Conservation (phyloP, 2,113 vertebrate species). For the Halichoeres trimaculatus region DNA sequence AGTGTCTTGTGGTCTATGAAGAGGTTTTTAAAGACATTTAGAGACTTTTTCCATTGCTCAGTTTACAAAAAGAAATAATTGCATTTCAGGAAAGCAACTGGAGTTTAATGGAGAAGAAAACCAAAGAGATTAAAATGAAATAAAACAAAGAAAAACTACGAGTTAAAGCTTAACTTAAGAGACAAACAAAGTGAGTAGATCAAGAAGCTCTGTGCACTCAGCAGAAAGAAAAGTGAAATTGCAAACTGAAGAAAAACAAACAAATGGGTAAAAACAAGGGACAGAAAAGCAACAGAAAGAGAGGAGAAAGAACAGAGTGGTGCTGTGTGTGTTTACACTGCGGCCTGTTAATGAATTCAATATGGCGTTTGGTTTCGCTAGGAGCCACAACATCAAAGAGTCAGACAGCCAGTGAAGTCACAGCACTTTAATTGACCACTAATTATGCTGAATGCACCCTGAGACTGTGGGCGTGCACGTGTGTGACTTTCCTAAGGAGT, state of each 20-base stretch:
- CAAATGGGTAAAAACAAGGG: conserved; percentile 15
- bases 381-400: conserved; percentile 87
- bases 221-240: conserved; percentile 1
- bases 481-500: not conserved
- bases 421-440: conserved; percentile 87
- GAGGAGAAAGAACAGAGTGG: conserved; percentile 58
- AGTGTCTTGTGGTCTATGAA: too few species aligned
- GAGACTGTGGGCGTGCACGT: not conserved
- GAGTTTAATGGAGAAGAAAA: not conserved
- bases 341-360: conserved; percentile 89
- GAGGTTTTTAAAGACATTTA: too few species aligned
- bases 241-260: conserved; percentile 29
- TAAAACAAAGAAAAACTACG: not conserved
- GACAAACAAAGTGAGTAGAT: not conserved
- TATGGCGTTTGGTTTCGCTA: conserved; percentile 87
- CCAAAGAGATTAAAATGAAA: not conserved
- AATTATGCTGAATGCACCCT: conserved; percentile 86
- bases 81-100: not conserved
- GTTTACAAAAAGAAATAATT: too few species aligned
- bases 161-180: not conserved
- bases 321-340: conserved; percentile 87
- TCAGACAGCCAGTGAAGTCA: conserved; percentile 81
- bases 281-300: conserved; percentile 50
- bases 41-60: too few species aligned
- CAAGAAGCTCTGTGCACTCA: not conserved